phyloP scores from a whole-genome alignment of 1,140 invertebrate genomes.

The Armadillidium nasatum region DNA sequence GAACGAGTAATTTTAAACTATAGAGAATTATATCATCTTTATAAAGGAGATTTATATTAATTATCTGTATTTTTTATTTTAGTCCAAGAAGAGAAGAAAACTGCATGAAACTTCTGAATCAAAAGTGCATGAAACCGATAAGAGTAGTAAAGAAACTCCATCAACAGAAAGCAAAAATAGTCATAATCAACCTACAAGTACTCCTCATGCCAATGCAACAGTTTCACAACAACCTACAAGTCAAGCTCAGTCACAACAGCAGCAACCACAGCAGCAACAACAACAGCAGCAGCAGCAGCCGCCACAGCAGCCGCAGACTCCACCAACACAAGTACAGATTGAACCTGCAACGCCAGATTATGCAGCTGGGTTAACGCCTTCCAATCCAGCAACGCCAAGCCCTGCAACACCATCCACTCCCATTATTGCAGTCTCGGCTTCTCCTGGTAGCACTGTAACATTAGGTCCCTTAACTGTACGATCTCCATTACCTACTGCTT shows the following conservation, averaged over 20 bases:
- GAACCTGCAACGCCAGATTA: slow-evolving; percentile 63
- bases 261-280: slow-evolving; percentile 47
- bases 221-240: slow-evolving; percentile 32
- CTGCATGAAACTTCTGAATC: slow-evolving; percentile 52
- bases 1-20: too few relatives aligned
- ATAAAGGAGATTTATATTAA: neutral
- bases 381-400: slow-evolving; percentile 49
- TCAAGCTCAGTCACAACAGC: slow-evolving; percentile 46
- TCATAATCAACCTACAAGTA: slow-evolving; percentile 47
- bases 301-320: slow-evolving; percentile 21
- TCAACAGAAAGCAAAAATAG: slow-evolving; percentile 49
- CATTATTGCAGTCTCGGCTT: slow-evolving; percentile 20
- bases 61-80: slow-evolving; percentile 56
- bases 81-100: slow-evolving; percentile 60
- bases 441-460: neutral
- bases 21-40: too few relatives aligned
- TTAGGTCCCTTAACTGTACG: neutral
- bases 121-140: slow-evolving; percentile 38
- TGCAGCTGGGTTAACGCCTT: slow-evolving; percentile 64
- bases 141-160: slow-evolving; percentile 46
- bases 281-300: slow-evolving; percentile 18
- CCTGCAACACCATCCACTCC: slow-evolving; percentile 35
- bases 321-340: neutral
- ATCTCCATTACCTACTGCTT: slow-evolving; percentile 11
- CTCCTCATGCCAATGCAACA: slow-evolving; percentile 48